Base-by-base conservation (phyloP, 2,888 invertebrate species). In the Catocala nupta region DNA sequence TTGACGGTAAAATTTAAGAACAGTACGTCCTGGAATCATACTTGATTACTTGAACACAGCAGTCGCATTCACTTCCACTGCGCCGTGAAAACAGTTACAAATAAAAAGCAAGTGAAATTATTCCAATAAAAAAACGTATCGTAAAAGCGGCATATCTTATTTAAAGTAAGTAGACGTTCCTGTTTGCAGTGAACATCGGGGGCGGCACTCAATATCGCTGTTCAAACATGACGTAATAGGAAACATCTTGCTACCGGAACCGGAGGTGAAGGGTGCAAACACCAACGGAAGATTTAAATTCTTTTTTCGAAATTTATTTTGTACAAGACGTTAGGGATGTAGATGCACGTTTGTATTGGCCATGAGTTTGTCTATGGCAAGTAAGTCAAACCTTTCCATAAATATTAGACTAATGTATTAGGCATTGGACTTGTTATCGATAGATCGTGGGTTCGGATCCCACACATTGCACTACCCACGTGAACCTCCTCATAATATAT, bases 151-250 rank as follows among this genome's bases (percentile, higher is more conserved):
- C 59, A 59, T 63, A 72, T 73, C 72, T 80, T 81, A 83, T 84
- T 85, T 82, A 77, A 83, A 84, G 82, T 82, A 60, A 59, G 61
- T 57, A 78, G 73, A 63, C 65, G 63, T 65, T 64, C 60, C 54
- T 87, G 84, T 88, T 86, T 86, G 81, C 79, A 33, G 59, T 70
- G 66, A 69, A 69, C 62, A 69, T 63, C 71, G 77, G 77, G 81
- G 81, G 77, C 79, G 78, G 75, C 80, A 84, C 83, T 82, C 90
- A 89, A 91, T 91, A 89, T 85, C 82, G 81, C 48, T 83, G 83
- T 83, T 81, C 88, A 90, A 91, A 90, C 90, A 90, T 75, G 75
- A 62, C 77, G 78, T 87, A 85, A 88, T 85, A 85, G 87, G 82
- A 86, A 89, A 87, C 86, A 87, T 89, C 88, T 88, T 88, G 84